Evolutionary conservation across 2,888 invertebrate species (phyloP), one percentile per base, ranked within the genome.

Genomic region (Mycalesis mineus): DNA sequence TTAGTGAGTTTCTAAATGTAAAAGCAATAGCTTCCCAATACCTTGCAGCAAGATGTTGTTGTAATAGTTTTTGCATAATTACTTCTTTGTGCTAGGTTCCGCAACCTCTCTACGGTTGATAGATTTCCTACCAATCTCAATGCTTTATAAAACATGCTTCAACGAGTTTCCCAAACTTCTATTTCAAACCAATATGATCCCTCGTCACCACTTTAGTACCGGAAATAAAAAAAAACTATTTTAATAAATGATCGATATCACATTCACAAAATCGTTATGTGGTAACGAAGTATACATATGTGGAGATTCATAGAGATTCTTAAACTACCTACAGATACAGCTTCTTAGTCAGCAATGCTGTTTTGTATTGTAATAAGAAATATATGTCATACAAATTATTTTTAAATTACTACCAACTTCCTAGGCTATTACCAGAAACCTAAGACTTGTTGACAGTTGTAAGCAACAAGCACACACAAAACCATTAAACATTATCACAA

Each of bases 281-380:
- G 82, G 80, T 78, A 82, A 85, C 75, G 70, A 79, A 77, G 80
- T 65, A 74, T 80, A 77, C 84, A 86, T 83, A 82, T 82, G 78
- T 69, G 78, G 77, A 82, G 78, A 62, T 78, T 76, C 74, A 73
- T 69, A 55, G 42, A 54, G 29, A 57, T 42, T 42, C 14, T 14
- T 7, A 22, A 36, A 36, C 11, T 36, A 11, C 9, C 11, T 36
- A 36, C 11, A 36, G 0, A 36, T 36, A 36, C 11, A 36, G 36
- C 36, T 36, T 36, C 4, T 36, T 36, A 11, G 11, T 4, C 1
- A 36, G 9, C 33, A 33, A 7, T 5, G 5, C 22, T 22, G 3
- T 22, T n/a, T n/a, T n/a, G n/a, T n/a, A n/a, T n/a, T n/a, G n/a
- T n/a, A n/a, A n/a, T n/a, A n/a, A n/a, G n/a, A n/a, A n/a, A n/a